A percentile compares a stretch with the other conserved stretches of the same genome.
phyloP scores from a whole-genome alignment of 2,113 vertebrate genomes.

The Pyxicephalus adspersus region DNA sequence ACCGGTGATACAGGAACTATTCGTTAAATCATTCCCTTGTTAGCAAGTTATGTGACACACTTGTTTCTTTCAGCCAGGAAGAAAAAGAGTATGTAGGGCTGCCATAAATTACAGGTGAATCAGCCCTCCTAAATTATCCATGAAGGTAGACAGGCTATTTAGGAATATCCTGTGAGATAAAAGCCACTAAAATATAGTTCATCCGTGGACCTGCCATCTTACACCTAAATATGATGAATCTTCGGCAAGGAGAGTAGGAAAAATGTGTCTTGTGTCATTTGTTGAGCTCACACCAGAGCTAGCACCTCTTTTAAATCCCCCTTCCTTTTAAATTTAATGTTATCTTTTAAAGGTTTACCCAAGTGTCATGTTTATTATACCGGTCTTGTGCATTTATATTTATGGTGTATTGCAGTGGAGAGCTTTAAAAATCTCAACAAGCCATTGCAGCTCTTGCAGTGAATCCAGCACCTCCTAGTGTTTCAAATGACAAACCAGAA shows the following conservation, averaged over 20 bases:
- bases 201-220: constrained; percentile 1
- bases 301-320: not conserved
- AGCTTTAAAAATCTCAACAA: too few relatives aligned
- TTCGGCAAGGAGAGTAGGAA: not conserved
- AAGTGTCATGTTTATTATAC: too few relatives aligned
- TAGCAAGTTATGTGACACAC: not conserved
- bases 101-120: constrained; percentile 45
- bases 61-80: not conserved
- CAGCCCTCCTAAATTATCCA: constrained; percentile 50
- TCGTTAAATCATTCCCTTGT: not conserved
- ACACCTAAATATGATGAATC: constrained; percentile 38
- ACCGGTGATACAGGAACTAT: not conserved
- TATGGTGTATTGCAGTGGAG: too few relatives aligned
- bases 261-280: not conserved
- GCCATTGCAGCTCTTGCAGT: too few relatives aligned
- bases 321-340: not conserved
- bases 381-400: too few relatives aligned
- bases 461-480: too few relatives aligned
- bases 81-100: constrained; percentile 26
- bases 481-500: too few relatives aligned
- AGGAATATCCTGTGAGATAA: constrained; percentile 20
- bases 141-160: constrained; percentile 42
- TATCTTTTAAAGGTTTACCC: too few relatives aligned
- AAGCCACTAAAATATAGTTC: constrained; percentile 33
- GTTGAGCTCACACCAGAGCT: not conserved